Percentiles rank a stretch among this genome's conserved stretches.
phyloP scores from a whole-genome alignment of 2,113 vertebrate genomes.

The Perccottus glenii region DNA sequence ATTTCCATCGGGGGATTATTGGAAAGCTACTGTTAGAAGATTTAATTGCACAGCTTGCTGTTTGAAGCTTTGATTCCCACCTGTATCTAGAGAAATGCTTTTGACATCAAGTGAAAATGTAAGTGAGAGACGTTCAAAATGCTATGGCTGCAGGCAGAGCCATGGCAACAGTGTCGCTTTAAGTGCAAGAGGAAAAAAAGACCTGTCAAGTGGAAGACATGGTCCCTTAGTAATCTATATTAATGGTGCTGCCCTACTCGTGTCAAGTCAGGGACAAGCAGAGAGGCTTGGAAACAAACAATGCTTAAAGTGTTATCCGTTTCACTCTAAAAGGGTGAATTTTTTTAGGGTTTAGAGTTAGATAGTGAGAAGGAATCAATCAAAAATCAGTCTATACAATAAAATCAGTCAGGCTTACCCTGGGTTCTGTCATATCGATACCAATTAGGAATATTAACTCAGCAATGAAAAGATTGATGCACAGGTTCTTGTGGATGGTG shows the following conservation, averaged over 20 bases:
- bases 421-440: constrained; percentile 93
- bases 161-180: constrained; percentile 48
- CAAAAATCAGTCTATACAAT: constrained; percentile 65
- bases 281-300: constrained; percentile 66
- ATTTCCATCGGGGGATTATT: constrained; percentile 46
- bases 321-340: constrained; percentile 59
- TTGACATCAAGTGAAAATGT: constrained; percentile 17
- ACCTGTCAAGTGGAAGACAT: constrained; percentile 52
- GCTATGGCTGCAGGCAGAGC: constrained; percentile 15
- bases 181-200: constrained; percentile 48
- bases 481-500: constrained; percentile 99
- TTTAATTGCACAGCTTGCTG: constrained; percentile 36
- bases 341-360: constrained; percentile 44
- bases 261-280: constrained; percentile 60
- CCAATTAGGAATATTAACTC: constrained; percentile 98
- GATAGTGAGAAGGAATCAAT: constrained; percentile 51
- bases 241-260: constrained; percentile 63
- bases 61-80: constrained; percentile 22
- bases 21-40: constrained; percentile 39
- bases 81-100: constrained; percentile 27
- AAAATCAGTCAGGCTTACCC: constrained; percentile 80
- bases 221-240: constrained; percentile 67
- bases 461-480: constrained; percentile 98
- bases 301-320: constrained; percentile 66
- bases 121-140: not conserved